Base-by-base conservation (phyloP, 2,888 invertebrate species). In the Diarsia dahlii region DNA sequence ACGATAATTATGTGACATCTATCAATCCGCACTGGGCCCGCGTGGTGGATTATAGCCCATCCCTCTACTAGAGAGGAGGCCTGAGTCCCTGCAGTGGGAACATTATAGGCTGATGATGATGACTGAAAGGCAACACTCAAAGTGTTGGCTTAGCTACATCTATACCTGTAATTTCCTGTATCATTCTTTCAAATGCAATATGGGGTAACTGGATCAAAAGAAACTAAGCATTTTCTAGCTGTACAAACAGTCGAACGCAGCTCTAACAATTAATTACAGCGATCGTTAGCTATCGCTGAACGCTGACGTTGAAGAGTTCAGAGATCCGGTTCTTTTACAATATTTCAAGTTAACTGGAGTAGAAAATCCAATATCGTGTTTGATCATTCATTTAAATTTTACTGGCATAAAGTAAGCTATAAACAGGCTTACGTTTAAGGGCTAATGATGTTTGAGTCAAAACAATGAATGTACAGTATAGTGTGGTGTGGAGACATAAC, bases 211-310 rank as follows among this genome's bases (percentile, higher is more conserved):
- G 45, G 65, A 65, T 66, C 54, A 62, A 75, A 73, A 76, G 46
- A 58, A 74, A 62, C 12, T n/a, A 65, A 72, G 56, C 71, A 62
- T 84, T 82, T 81, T 64, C 74, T 62, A 58, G 48, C 48, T 79
- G 63, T 39, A 23, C 63, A 56, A 82, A 67, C 79, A 72, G 63
- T 78, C 68, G 65, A 84, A 67, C 54, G 52, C 54, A 81, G 74
- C 50, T 72, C 62, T 54, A 52, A 74, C 63, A 67, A 79, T 82
- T 82, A 84, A 80, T 80, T 65, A 64, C 58, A 54, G 48, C 28
- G 34, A 79, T 71, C 72, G 62, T 81, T 76, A 79, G 66, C 50
- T 76, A 76, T 70, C 62, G 64, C 76, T 79, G 56, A 28, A 69
- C 52, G 64, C 28, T 28, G 28, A 28, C 28, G 28, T 52, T 23